Base-by-base conservation (phyloP, 2,797 vertebrate species). In the Muscicapa striata region DNA sequence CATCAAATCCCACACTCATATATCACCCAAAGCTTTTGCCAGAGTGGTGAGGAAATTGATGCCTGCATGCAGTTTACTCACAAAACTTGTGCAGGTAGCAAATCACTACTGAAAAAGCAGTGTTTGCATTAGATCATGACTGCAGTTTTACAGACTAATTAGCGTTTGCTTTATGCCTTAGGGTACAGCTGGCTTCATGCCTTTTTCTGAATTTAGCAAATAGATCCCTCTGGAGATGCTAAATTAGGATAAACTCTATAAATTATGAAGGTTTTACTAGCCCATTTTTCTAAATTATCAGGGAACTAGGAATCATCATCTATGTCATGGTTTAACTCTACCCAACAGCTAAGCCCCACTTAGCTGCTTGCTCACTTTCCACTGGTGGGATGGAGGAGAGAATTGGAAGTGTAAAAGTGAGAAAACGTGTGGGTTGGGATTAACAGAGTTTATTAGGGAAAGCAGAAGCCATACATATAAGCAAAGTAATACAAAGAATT, bases 191-290 rank as follows among this genome's bases (percentile, higher is more conserved):
- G 69, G 10, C 30, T 91, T 74, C n/a, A 45, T 38, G 38, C 10
- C 38, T 88, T 84, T 94, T 84, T 40, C 70, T 86, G 78, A 79
- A 41, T 23, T 89, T 72, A 75, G 62, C 62, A 88, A 86, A 85
- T 72, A 21, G 11, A 26, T 79, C 41, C 84, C 38, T 61, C 63
- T 73, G 61, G 45, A 93, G 40, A 84, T 66, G 51, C 54, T 84
- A 78, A 94, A 52, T 34, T 51, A 84, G 45, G 48, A 55, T 49
- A 38, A 84, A 54, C 48, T 41, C 27, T 36, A 49, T 84, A 52
- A 74, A 72, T 84, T n/a, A 29, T 16, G 8, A 72, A 78, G 43
- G 38, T 64, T 93, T 92, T 64, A 52, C 34, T 61, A 84, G 12
- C 17, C 18, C 9, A 57, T 84, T 84, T 78, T 70, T 79, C 49